These are phyloP conservation scores for Drosophila anceps DNA, from an alignment of 2,888 invertebrate species.

Conservation along the genomic window DNA sequence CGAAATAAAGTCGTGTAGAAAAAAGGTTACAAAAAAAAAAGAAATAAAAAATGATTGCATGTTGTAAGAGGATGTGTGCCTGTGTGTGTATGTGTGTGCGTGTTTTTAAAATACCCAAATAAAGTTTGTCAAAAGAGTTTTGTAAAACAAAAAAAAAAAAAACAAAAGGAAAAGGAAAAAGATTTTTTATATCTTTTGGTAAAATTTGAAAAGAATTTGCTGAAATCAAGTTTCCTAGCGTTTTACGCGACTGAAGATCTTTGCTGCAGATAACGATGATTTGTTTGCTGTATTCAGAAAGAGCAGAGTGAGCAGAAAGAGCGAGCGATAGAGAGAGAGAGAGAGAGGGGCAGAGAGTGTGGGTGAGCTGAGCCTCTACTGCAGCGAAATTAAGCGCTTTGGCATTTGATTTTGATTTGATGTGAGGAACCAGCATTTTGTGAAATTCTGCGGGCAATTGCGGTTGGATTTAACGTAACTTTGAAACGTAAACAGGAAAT, in stretches of 20 bases:
- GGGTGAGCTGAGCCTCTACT: not conserved
- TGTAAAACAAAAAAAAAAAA: too few relatives aligned
- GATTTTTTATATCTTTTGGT: constrained; percentile 15
- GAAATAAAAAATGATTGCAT: constrained; percentile 46
- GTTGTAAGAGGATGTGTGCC: constrained; percentile 39
- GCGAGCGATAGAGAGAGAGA: not conserved
- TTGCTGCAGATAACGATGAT: constrained; percentile 15
- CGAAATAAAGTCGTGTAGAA: constrained; percentile 68
- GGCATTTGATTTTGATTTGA: constrained; percentile 39
- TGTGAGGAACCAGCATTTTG: constrained; percentile 42
- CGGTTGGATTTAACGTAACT: constrained; percentile 20
- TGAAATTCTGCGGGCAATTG: constrained; percentile 43
- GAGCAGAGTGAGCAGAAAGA: not conserved
- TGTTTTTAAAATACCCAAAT: constrained; percentile 26
- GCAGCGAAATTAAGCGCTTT: constrained; percentile 9
- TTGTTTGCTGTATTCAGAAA: not conserved
- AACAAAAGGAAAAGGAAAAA: constrained; percentile 22
- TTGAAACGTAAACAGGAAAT: constrained; percentile 5
- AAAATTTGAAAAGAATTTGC: constrained; percentile 50
- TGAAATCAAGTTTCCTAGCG: constrained; percentile 20
- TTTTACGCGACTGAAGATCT: constrained; percentile 12
- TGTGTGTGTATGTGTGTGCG: constrained; percentile 7
- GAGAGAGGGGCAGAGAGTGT: not conserved
- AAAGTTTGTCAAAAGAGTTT: constrained; percentile 51
- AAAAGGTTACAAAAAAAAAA: constrained; percentile 65